phyloP scores from a whole-genome alignment of 1,140 invertebrate species.

The Diabrotica undecimpunctata region DNA sequence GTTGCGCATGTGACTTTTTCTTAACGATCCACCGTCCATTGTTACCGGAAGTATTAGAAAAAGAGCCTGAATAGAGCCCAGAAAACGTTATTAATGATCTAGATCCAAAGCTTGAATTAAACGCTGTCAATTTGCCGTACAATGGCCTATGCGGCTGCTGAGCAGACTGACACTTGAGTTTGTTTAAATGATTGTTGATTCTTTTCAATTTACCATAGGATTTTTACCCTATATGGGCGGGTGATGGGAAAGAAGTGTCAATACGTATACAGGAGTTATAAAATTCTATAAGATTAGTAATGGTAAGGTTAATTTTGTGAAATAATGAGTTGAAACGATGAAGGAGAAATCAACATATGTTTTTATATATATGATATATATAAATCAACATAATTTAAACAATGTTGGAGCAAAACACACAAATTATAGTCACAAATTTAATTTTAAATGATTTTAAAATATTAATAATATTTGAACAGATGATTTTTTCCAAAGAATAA shows the following conservation, averaged over 20 bases:
- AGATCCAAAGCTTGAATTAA: slow-evolving; percentile 24
- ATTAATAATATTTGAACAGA: too few relatives aligned
- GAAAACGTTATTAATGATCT: slow-evolving; percentile 39
- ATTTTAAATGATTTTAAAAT: too few relatives aligned
- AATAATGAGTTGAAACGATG: too few relatives aligned
- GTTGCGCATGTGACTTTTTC: slow-evolving; percentile 26
- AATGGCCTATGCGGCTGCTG: slow-evolving; percentile 9
- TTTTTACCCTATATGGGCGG: background rate
- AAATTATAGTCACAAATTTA: too few relatives aligned
- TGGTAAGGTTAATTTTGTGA: too few relatives aligned
- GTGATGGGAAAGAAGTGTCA: background rate
- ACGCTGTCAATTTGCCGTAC: slow-evolving; percentile 20
- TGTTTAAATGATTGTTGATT: slow-evolving; percentile 12
- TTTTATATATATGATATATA: too few relatives aligned
- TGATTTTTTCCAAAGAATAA: too few relatives aligned
- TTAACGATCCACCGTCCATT: slow-evolving; percentile 29
- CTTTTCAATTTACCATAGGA: background rate
- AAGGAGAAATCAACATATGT: too few relatives aligned
- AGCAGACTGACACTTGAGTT: slow-evolving; percentile 13
- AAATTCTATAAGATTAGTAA: too few relatives aligned
- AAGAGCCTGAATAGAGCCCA: slow-evolving; percentile 24
- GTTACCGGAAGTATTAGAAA: slow-evolving; percentile 38
- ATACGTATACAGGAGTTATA: too few relatives aligned
- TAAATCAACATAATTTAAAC: too few relatives aligned
- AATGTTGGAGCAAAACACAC: too few relatives aligned